Base-by-base conservation (phyloP, 2,113 vertebrate genomes). In the Corythornis madagascariensis region DNA sequence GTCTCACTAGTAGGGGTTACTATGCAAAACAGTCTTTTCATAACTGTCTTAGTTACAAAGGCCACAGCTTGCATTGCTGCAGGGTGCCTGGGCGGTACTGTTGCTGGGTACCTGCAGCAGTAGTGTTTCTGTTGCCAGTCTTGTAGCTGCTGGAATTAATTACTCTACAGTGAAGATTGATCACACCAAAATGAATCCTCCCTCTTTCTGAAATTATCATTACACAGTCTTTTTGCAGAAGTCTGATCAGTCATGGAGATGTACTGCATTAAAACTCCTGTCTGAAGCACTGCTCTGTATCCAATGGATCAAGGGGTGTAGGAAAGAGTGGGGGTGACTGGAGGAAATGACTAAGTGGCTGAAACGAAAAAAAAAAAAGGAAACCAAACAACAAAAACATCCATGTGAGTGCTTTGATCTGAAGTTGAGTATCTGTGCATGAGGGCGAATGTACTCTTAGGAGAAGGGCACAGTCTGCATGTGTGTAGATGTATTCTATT, bases 341-440 rank as follows among this genome's bases (percentile, higher is more conserved):
- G 25, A 75, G 19, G 59, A 66, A 89, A 47, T 45, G 70, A 21
- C 57, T 88, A 90, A 80, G 56, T 15, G 28, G 10, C 17, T 77
- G 65, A 47, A 92, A 77, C 9, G 20, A 8, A 28, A 48, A 43
- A 45, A 48, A 42, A 45, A 38, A 38, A 38, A 38, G 38, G 38
- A 38, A 38, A 38, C 38, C 38, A 38, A 38, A 38, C 38, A 38
- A 38, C 38, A 10, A 38, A 38, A 38, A 38, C 38, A 78, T 24
- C 43, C 13, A 67, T 71, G 45, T 64, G 75, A 89, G 28, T 83
- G 40, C 89, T 95, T 95, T 93, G 76, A 91, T 92, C 75, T 83
- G 65, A 77, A 66, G 60, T 53, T 75, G 60, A 66, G 17, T 87
- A 40, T 57, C 84, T 67, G 57, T 63, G 43, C 61, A 70, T 21